A percentile compares a stretch with the other conserved stretches of the same genome.
phyloP scores from a whole-genome alignment of 2,888 invertebrate species.

The Drosophila kambysellisi region DNA sequence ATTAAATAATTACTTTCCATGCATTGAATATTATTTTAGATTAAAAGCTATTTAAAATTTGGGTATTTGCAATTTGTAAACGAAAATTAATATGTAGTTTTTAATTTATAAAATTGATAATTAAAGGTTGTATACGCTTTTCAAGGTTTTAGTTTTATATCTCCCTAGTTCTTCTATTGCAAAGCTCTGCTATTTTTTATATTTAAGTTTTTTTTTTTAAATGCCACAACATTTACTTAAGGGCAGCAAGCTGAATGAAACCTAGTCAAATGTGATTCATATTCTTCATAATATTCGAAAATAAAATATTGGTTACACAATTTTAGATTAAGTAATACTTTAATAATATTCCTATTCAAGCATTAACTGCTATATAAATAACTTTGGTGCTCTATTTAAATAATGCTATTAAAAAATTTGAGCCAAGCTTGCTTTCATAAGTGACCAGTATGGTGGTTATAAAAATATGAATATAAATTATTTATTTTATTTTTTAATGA shows the following conservation, averaged over 20 bases:
- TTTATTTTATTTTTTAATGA: not conserved
- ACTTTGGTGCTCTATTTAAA: not conserved
- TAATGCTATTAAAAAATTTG: not conserved
- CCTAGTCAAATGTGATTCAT: not conserved
- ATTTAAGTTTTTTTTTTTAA: not conserved
- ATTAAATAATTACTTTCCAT: not conserved
- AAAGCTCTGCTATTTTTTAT: not conserved
- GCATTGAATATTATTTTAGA: not conserved
- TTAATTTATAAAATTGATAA: not conserved
- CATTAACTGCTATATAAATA: not conserved
- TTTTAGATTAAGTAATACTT: not conserved
- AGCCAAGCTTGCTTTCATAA: not conserved
- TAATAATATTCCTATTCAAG: not conserved
- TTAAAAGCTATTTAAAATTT: not conserved
- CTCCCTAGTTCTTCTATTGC: not conserved
- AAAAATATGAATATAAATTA: not conserved
- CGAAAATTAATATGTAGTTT: not conserved
- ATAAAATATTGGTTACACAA: not conserved
- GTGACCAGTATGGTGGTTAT: not conserved
- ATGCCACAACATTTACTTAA: not conserved
- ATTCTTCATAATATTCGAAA: not conserved
- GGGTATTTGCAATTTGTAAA: not conserved
- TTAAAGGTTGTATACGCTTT: not conserved
- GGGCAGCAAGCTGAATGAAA: not conserved
- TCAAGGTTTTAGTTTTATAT: not conserved